phyloP scores from a whole-genome alignment of 2,113 vertebrate genomes.

The Cardinalis cardinalis region DNA sequence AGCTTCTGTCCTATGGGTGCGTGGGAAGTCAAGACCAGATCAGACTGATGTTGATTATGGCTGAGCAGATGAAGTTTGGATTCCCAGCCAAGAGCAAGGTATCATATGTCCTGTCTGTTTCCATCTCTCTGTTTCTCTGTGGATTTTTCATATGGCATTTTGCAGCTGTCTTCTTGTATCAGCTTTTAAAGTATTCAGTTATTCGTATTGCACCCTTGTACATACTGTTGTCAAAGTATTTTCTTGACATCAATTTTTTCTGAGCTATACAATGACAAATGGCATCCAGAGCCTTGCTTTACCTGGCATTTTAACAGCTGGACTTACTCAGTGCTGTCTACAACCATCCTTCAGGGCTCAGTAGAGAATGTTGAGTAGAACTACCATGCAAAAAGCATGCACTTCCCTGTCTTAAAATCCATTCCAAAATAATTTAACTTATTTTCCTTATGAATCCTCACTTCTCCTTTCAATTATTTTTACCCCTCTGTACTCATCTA shows the following conservation, averaged over 20 bases:
- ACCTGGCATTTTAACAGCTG: background rate
- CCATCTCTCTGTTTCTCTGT: background rate
- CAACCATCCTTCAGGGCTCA: background rate
- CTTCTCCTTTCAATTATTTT: background rate
- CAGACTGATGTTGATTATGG: background rate
- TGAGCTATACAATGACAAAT: background rate
- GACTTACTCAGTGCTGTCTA: background rate
- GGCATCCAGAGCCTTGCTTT: background rate
- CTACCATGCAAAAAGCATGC: background rate
- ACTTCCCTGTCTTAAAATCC: background rate
- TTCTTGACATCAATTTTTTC: background rate
- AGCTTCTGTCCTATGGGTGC: background rate
- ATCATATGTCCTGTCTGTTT: background rate
- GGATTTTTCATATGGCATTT: background rate
- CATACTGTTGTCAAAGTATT: background rate
- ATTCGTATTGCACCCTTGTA: background rate
- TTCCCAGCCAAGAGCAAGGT: background rate
- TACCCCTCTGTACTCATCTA: background rate
- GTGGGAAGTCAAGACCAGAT: background rate
- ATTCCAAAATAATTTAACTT: background rate
- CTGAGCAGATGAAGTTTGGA: background rate
- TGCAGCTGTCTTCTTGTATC: constrained; percentile 12
- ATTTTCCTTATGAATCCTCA: background rate
- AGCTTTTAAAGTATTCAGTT: background rate
- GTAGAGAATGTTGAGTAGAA: background rate